Percentiles rank a stretch among this genome's conserved stretches.
Conservation (phyloP, 2,888 invertebrate genomes). For the Phaedon cochleariae region DNA sequence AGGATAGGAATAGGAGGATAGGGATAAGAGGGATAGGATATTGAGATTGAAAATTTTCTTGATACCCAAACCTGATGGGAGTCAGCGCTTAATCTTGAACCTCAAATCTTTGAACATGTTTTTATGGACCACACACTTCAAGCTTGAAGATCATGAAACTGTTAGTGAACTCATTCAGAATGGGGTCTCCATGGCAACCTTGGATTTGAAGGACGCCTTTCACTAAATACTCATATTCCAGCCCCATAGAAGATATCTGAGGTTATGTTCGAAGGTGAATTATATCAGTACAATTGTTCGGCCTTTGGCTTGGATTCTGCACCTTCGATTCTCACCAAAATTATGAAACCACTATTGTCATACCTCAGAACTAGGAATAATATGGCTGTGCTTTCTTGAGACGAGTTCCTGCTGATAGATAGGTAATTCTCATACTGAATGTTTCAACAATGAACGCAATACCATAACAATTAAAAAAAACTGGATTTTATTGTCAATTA, state of each 20-base stretch:
- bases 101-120: too few relatives aligned
- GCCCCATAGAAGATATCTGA: constrained; percentile 19
- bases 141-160: constrained; percentile 9
- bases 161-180: not conserved
- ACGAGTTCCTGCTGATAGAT: constrained; percentile 19
- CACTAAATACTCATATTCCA: constrained; percentile 11
- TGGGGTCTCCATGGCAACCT: constrained; percentile 1
- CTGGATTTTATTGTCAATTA: not conserved
- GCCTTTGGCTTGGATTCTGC: not conserved
- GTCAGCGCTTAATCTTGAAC: constrained; percentile 12
- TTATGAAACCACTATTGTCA: not conserved
- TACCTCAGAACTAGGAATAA: constrained; percentile 28
- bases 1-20: too few relatives aligned
- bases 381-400: constrained; percentile 26
- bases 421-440: constrained; percentile 1
- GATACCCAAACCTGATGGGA: constrained; percentile 11
- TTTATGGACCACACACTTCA: too few relatives aligned
- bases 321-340: not conserved
- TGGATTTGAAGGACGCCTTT: constrained; percentile 29
- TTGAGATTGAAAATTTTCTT: constrained; percentile 3
- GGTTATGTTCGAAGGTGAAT: not conserved
- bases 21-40: too few relatives aligned
- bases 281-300: not conserved
- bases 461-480: constrained; percentile 1
- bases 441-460: not conserved